Base-by-base conservation (phyloP, 2,113 vertebrate genomes). In the Tetrao urogallus region DNA sequence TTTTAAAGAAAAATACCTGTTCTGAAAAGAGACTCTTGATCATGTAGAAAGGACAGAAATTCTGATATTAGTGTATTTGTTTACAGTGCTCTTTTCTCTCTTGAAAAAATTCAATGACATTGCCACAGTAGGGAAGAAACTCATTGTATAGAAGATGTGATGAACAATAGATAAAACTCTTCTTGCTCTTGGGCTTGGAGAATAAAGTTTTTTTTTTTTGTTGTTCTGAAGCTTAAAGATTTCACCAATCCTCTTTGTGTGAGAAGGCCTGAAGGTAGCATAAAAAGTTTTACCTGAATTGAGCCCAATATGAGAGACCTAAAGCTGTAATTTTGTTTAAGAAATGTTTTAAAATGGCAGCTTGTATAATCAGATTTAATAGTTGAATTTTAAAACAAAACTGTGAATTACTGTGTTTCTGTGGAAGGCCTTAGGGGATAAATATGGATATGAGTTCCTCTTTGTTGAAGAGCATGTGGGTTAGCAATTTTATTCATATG, bases 301-400 rank as follows among this genome's bases (percentile, higher is more conserved):
- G 24, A 86, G 18, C 25, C 11, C 1, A 10, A 0, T 73, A 15
- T 18, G 54, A 25, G n/a, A 87, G 18, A 77, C 19, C 7, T 77
- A 71, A 74, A 92, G n/a, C 21, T 88, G 54, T 76, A 87, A 42
- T 38, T 75, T 83, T 48, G 8, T 54, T 72, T 34, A 66, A 73
- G 75, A 91, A 88, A 45, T 22, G 7, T 86, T 86, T 81, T 40
- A 67, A 83, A 83, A 50, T 40, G 10, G 13, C 48, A 71, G 28
- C 5, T 90, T 90, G 15, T 38, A 27, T 64, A 67, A 67, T 80
- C 10, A 78, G 13, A 81, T 90, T 70, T 67, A 83, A 43, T 64
- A 65, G 14, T 40, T 92, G 61, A 81, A 50, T 83, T 95, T 88
- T 52, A 72, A 90, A 93, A 60, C 45, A 77, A 88, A 93, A 42